These are phyloP conservation scores for Arctia plantaginis DNA, from an alignment of 2,888 invertebrate genomes.

Conservation along the genomic window DNA sequence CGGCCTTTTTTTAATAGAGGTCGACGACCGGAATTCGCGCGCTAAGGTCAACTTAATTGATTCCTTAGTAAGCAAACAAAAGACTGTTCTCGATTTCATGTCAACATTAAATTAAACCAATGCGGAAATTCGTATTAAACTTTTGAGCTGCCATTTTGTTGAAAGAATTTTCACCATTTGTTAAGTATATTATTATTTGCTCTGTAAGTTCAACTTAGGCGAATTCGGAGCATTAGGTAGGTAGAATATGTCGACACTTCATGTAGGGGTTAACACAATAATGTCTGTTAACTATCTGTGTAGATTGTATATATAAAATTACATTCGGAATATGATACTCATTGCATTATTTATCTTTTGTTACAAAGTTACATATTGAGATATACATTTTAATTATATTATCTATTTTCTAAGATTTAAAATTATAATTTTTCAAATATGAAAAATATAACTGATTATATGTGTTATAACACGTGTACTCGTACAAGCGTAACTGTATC, in stretches of 20 bases:
- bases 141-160: neutral
- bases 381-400: neutral
- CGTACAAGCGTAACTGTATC: neutral
- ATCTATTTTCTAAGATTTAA: neutral
- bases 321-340: no score
- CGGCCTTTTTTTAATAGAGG: conserved; percentile 56
- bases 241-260: neutral
- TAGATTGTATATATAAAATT: no score
- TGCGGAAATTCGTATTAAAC: conserved; percentile 32
- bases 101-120: conserved; percentile 36
- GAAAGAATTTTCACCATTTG: neutral
- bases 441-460: neutral
- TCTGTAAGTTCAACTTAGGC: neutral
- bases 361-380: no score
- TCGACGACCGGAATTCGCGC: conserved; percentile 58
- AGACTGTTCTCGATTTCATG: conserved; percentile 35
- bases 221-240: neutral
- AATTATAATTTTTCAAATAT: neutral
- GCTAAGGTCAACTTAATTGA: conserved; percentile 68
- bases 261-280: neutral
- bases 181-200: neutral
- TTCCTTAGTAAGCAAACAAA: conserved; percentile 46
- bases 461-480: neutral
- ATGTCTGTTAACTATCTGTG: neutral
- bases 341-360: no score